Percentiles rank a stretch among this genome's conserved stretches.
phyloP scores from a whole-genome alignment of 2,888 invertebrate genomes.

The Nomada ferruginata region DNA sequence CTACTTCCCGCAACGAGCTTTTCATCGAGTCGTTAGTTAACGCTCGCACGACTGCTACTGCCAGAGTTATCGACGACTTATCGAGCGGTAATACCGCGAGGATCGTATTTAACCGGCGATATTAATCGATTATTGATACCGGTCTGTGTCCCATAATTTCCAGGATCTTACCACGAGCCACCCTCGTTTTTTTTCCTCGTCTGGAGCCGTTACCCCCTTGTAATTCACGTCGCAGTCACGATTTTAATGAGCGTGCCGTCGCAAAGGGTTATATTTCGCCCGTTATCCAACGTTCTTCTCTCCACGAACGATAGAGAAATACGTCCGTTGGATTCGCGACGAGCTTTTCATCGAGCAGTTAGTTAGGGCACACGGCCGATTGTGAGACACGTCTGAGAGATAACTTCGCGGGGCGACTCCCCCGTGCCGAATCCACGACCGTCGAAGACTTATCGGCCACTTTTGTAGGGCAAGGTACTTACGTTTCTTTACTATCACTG shows the following conservation, averaged over 20 bases:
- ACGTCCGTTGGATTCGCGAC: conserved; percentile 58
- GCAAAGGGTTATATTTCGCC: conserved; percentile 48
- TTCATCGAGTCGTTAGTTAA: conserved; percentile 84
- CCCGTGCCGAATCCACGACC: conserved; percentile 46
- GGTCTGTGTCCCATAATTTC: conserved; percentile 48
- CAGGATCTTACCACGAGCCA: conserved; percentile 35
- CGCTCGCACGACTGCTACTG: conserved; percentile 51
- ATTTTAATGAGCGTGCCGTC: conserved; percentile 41
- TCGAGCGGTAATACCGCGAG: conserved; percentile 54
- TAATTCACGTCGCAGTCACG: conserved; percentile 15
- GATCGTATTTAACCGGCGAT: conserved; percentile 65
- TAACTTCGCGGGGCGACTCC: conserved; percentile 37
- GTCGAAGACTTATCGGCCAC: conserved; percentile 58
- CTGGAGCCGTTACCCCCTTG: conserved; percentile 24
- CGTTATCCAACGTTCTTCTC: conserved; percentile 32
- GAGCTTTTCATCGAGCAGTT: conserved; percentile 84
- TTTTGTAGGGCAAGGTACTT: conserved; percentile 51
- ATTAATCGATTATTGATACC: conserved; percentile 64
- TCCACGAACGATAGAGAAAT: conserved; percentile 20
- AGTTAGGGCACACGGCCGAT: conserved; percentile 71
- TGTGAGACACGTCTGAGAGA: conserved; percentile 48
- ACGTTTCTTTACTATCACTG: conserved; percentile 20
- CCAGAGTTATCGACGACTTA: conserved; percentile 65
- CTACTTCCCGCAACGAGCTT: conserved; percentile 79
- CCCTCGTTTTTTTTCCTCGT: neutral